These are phyloP conservation scores for Columba janthina DNA, from an alignment of 2,113 vertebrate genomes.

Conservation along the genomic window DNA sequence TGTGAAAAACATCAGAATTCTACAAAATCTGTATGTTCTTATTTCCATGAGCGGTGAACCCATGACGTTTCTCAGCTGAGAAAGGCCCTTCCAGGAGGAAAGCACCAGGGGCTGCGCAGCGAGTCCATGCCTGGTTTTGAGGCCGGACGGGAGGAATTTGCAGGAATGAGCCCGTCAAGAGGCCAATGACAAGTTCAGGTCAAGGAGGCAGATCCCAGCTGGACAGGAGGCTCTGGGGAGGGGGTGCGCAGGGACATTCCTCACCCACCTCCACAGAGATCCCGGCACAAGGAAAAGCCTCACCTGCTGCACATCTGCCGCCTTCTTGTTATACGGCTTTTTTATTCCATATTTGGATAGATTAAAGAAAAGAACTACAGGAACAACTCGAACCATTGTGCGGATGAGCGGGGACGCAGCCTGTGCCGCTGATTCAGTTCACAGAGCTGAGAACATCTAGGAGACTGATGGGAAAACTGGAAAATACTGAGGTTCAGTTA, in stretches of 20 bases:
- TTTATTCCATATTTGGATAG: not conserved
- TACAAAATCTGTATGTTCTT: not conserved
- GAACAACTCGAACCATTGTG: not conserved
- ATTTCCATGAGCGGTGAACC: fast-evolving
- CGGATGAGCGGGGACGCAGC: not conserved
- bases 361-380: not conserved
- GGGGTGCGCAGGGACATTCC: not conserved
- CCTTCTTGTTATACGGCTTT: not conserved
- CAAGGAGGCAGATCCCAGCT: conserved; percentile 72
- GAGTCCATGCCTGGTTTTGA: conserved; percentile 79
- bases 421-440: not conserved
- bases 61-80: not conserved
- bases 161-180: conserved; percentile 52
- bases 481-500: not conserved
- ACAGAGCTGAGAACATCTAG: not conserved
- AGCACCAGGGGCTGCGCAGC: not conserved
- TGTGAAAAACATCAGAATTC: not conserved
- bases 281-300: not conserved
- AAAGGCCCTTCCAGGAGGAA: not conserved
- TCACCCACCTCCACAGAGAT: not conserved
- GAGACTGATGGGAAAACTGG: not conserved
- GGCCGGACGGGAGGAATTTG: conserved; percentile 62
- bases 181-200: conserved; percentile 59
- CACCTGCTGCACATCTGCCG: not conserved
- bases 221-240: conserved; percentile 52